Evolutionary conservation across 2,888 invertebrate species (phyloP).

Genomic region (Hirtodrosophila duncani): DNA sequence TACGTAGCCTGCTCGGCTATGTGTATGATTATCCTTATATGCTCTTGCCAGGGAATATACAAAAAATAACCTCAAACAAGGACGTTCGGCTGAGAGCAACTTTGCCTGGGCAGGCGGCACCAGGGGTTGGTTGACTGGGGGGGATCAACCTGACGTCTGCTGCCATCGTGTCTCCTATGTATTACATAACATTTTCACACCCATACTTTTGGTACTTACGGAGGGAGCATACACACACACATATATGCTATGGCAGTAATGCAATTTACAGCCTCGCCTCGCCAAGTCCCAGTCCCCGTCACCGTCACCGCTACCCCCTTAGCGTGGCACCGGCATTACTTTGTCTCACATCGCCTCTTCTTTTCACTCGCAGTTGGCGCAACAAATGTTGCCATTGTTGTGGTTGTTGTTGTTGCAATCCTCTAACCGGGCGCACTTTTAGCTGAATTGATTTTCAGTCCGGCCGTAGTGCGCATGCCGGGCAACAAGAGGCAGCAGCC

Average conservation of each 20-base stretch:
- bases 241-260: constrained; percentile 49
- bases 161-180: constrained; percentile 28
- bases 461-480: constrained; percentile 66
- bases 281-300: constrained; percentile 9
- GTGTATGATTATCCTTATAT: constrained; percentile 11
- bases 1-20: constrained; percentile 1
- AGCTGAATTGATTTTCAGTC: constrained; percentile 75
- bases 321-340: constrained; percentile 39
- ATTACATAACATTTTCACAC: too few relatives aligned
- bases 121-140: constrained; percentile 8
- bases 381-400: constrained; percentile 64
- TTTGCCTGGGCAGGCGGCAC: constrained; percentile 37
- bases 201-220: too few relatives aligned
- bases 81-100: constrained; percentile 62
- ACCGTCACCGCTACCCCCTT: constrained; percentile 9
- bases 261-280: constrained; percentile 57
- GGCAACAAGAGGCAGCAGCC: constrained; percentile 36
- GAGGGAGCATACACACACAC: constrained; percentile 9
- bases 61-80: constrained; percentile 72
- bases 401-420: constrained; percentile 39
- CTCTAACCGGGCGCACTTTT: constrained; percentile 68
- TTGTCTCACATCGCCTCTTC: constrained; percentile 24
- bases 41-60: constrained; percentile 17
- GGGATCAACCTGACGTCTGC: neutral
- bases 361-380: constrained; percentile 38